phyloP scores from a whole-genome alignment of 2,888 invertebrate species.

The Fragum fragum region DNA sequence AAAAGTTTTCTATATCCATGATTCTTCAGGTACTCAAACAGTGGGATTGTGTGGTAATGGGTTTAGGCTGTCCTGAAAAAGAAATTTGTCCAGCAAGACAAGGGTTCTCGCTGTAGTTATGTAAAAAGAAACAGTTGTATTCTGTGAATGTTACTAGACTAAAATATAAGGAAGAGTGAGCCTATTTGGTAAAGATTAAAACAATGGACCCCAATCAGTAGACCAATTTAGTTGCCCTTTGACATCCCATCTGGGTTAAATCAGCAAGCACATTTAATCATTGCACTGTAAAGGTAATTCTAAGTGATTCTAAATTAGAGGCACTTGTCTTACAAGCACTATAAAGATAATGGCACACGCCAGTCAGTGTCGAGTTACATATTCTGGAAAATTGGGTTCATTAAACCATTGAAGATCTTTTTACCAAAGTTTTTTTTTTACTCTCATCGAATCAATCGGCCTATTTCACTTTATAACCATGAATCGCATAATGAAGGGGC shows the following conservation, averaged over 20 bases:
- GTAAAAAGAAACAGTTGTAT: too few species aligned
- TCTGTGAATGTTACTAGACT: too few species aligned
- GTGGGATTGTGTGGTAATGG: too few species aligned
- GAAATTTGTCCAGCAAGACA: too few species aligned
- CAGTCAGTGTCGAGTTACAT: slow-evolving; percentile 39
- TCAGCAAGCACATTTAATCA: slow-evolving; percentile 16
- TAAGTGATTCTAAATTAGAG: slow-evolving; percentile 32
- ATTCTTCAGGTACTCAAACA: too few species aligned
- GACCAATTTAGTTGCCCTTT: slow-evolving; percentile 18
- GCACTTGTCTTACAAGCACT: slow-evolving; percentile 23
- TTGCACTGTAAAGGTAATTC: slow-evolving; percentile 20
- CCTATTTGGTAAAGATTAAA: background rate
- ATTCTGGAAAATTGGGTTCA: slow-evolving; percentile 16
- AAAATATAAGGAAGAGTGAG: background rate
- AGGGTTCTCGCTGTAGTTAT: too few species aligned
- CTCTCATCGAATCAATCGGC: background rate
- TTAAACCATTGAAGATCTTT: background rate
- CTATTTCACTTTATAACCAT: too few species aligned
- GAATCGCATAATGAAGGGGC: too few species aligned
- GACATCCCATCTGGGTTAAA: slow-evolving; percentile 41
- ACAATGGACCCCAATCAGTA: slow-evolving; percentile 19
- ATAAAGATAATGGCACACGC: slow-evolving; percentile 49
- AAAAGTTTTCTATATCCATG: too few species aligned
- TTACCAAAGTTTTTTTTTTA: background rate
- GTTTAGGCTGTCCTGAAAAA: too few species aligned